Evolutionary conservation across 2,888 invertebrate genomes (phyloP).

Genomic region (Alloscopus bannaensis): DNA sequence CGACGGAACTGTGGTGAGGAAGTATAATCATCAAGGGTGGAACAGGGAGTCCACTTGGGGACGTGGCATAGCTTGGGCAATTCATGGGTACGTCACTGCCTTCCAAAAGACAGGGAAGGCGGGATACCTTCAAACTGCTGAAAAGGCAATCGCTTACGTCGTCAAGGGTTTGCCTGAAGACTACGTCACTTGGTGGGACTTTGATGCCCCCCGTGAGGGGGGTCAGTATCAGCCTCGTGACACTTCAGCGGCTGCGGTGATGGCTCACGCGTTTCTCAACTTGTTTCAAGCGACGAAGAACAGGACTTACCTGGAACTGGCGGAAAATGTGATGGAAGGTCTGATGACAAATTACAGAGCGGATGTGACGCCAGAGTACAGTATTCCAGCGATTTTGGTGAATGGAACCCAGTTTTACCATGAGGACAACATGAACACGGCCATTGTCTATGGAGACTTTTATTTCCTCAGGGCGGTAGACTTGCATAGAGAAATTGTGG

Average conservation of each 20-base stretch:
- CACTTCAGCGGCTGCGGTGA: slow-evolving; percentile 68
- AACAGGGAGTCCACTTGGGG: slow-evolving; percentile 68
- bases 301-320: slow-evolving; percentile 56
- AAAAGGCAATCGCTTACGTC: slow-evolving; percentile 65
- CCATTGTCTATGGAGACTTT: slow-evolving; percentile 69
- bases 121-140: slow-evolving; percentile 53
- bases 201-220: slow-evolving; percentile 62
- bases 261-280: slow-evolving; percentile 64
- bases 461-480: slow-evolving; percentile 68
- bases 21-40: slow-evolving; percentile 70
- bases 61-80: slow-evolving; percentile 70
- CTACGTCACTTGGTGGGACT: slow-evolving; percentile 69
- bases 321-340: slow-evolving; percentile 65
- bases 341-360: slow-evolving; percentile 67
- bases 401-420: slow-evolving; percentile 69
- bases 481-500: slow-evolving; percentile 51
- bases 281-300: slow-evolving; percentile 56
- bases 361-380: slow-evolving; percentile 54
- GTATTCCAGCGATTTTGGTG: slow-evolving; percentile 67
- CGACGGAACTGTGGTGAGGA: slow-evolving; percentile 58
- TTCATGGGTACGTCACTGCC: slow-evolving; percentile 65
- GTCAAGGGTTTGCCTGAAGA: slow-evolving; percentile 64
- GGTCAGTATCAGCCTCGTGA: slow-evolving; percentile 68
- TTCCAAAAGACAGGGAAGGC: slow-evolving; percentile 52
- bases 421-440: slow-evolving; percentile 65